Evolutionary conservation across 2,113 vertebrate genomes (phyloP).

Genomic region (Acanthochromis polyacanthus): DNA sequence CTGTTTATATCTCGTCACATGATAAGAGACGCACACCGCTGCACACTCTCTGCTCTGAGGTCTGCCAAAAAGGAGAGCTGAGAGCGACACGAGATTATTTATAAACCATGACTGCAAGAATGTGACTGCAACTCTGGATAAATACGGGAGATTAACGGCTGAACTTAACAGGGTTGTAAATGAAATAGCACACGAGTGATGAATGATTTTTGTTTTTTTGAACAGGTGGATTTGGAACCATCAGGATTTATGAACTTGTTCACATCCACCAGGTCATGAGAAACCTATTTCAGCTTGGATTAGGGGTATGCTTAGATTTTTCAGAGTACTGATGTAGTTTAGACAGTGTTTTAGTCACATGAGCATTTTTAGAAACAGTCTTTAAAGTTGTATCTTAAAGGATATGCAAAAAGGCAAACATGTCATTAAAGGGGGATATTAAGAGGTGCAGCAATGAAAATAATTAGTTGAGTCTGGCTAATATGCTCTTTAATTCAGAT

Average conservation of each 20-base stretch:
- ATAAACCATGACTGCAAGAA: constrained; percentile 34
- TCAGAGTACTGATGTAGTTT: no score
- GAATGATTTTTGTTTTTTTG: not conserved
- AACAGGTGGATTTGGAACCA: not conserved
- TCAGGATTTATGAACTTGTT: not conserved
- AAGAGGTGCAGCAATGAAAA: not conserved
- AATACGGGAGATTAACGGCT: constrained; percentile 14
- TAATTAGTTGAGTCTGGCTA: not conserved
- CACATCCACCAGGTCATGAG: no score
- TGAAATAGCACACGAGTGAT: not conserved
- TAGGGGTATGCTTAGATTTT: no score
- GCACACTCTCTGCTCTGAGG: constrained; percentile 8
- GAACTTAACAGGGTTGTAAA: constrained; percentile 3
- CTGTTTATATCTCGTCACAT: not conserved
- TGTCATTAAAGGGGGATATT: not conserved
- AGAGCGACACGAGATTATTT: constrained; percentile 46
- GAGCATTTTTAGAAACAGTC: no score
- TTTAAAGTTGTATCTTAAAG: no score
- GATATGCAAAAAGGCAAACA: no score
- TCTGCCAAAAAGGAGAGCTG: constrained; percentile 28
- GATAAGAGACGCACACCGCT: constrained; percentile 2
- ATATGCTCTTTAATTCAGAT: no score
- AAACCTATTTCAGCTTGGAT: no score
- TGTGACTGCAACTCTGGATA: constrained; percentile 19
- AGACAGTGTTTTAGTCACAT: no score